These are phyloP conservation scores for Coracopsis vasa DNA, from an alignment of 2,113 vertebrate genomes.

Conservation along the genomic window DNA sequence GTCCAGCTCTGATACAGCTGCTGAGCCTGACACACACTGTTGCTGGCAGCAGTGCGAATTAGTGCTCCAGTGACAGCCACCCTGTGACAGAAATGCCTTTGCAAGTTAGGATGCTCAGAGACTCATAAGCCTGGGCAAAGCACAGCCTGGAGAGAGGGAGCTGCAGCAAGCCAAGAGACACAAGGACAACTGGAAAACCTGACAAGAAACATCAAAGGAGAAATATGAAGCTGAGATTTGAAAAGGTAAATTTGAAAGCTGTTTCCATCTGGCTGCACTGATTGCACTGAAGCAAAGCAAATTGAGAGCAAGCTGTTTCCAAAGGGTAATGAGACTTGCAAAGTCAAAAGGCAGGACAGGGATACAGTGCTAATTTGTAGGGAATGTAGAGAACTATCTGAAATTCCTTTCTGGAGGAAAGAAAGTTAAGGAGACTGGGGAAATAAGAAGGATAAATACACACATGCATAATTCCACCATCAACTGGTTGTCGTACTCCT, in stretches of 20 bases:
- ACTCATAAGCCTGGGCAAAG: neutral
- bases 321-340: conserved; percentile 7
- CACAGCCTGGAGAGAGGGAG: neutral
- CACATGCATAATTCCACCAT: neutral
- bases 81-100: neutral
- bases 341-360: neutral
- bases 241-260: conserved; percentile 32
- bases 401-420: neutral
- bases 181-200: neutral
- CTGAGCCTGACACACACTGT: neutral
- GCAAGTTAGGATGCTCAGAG: neutral
- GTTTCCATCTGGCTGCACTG: neutral
- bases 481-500: neutral
- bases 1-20: neutral
- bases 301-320: neutral
- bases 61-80: neutral
- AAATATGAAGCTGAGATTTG: neutral
- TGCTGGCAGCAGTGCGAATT: neutral
- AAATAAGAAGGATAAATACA: neutral
- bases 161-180: neutral
- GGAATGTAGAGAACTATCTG: neutral
- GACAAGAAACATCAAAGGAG: conserved; percentile 25
- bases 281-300: neutral
- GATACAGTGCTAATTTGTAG: neutral
- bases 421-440: neutral